These are phyloP conservation scores for Gymnorhina tibicen DNA, from an alignment of 2,113 vertebrate species.

Conservation along the genomic window DNA sequence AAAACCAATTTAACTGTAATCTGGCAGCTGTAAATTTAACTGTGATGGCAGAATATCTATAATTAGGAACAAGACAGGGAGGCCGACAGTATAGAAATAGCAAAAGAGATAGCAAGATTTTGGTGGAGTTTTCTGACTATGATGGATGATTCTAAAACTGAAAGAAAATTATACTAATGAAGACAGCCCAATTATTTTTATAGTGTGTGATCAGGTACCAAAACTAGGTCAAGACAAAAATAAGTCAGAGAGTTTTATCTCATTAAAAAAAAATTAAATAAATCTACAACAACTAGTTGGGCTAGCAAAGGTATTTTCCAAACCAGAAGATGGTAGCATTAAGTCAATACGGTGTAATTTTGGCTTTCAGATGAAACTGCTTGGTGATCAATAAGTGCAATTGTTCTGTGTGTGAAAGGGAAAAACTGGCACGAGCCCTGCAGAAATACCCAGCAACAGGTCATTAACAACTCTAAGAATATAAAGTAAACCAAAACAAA, in stretches of 20 bases:
- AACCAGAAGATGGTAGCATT: conserved; percentile 26
- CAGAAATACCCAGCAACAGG: conserved; percentile 51
- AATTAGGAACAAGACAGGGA: neutral
- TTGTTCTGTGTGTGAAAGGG: conserved; percentile 34
- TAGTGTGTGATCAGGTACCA: neutral
- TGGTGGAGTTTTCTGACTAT: neutral
- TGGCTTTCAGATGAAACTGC: neutral
- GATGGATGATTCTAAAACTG: conserved; percentile 1
- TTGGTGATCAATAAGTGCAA: conserved; percentile 40
- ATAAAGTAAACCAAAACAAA: conserved; percentile 50
- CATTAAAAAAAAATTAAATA: neutral
- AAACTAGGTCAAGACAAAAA: neutral
- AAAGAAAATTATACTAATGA: conserved; percentile 32
- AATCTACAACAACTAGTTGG: neutral
- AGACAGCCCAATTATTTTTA: neutral
- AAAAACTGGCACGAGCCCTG: conserved; percentile 16
- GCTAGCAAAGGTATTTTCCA: conserved; percentile 18
- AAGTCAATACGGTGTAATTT: conserved; percentile 15
- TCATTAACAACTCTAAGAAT: conserved; percentile 52
- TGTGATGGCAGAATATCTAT: neutral
- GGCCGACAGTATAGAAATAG: neutral
- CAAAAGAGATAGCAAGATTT: neutral
- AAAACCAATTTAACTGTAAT: neutral
- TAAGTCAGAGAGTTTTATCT: neutral
- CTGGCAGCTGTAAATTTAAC: conserved; percentile 18